These are phyloP conservation scores for Thalassarche chlororhynchos DNA, from an alignment of 2,113 vertebrate species.

Conservation along the genomic window DNA sequence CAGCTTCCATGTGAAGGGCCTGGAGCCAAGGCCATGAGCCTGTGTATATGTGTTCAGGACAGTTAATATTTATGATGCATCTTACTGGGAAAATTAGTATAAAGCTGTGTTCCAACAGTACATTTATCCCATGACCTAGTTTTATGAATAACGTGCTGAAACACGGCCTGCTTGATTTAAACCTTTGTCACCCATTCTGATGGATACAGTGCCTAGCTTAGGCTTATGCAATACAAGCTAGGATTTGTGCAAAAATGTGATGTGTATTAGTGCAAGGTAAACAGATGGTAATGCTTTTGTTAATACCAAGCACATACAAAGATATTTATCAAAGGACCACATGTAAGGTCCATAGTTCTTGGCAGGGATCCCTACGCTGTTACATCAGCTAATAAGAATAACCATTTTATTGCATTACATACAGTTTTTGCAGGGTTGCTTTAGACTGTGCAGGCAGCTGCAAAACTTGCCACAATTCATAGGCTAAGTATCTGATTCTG, in stretches of 20 bases:
- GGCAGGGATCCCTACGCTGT: constrained; percentile 10
- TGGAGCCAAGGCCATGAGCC: constrained; percentile 40
- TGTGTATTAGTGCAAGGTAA: constrained; percentile 66
- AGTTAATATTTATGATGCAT: constrained; percentile 72
- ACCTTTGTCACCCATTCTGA: constrained; percentile 64
- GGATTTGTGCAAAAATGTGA: constrained; percentile 62
- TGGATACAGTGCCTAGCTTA: constrained; percentile 28
- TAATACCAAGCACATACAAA: constrained; percentile 58
- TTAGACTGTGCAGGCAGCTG: not conserved
- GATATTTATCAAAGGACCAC: constrained; percentile 62
- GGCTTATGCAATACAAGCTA: constrained; percentile 26
- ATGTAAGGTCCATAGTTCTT: constrained; percentile 54
- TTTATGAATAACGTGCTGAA: constrained; percentile 68
- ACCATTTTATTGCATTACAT: constrained; percentile 46
- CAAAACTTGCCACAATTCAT: not conserved
- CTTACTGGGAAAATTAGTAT: constrained; percentile 68
- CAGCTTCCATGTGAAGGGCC: constrained; percentile 44
- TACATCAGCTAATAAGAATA: constrained; percentile 62
- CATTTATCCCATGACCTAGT: constrained; percentile 68
- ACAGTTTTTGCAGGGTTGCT: constrained; percentile 7
- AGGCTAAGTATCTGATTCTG: not conserved
- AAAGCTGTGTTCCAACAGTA: constrained; percentile 61
- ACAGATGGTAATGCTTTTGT: constrained; percentile 69
- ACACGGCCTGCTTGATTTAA: constrained; percentile 58
- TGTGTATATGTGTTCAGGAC: constrained; percentile 58